A percentile compares a stretch with the other conserved stretches of the same genome.
phyloP scores from a whole-genome alignment of 2,888 invertebrate genomes.

The Cephus runcator region DNA sequence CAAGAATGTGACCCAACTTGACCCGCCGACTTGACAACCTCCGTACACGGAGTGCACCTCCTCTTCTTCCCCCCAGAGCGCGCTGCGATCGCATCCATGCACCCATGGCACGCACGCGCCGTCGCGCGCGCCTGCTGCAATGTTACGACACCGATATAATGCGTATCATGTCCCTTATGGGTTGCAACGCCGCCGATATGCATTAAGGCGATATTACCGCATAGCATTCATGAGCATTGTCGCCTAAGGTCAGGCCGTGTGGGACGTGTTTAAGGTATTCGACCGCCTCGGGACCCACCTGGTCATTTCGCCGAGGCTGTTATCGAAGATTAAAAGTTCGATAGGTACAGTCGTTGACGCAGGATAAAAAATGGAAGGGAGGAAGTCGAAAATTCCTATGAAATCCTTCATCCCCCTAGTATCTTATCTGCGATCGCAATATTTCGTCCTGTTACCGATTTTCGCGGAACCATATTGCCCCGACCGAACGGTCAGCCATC shows the following conservation, averaged over 20 bases:
- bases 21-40: constrained; percentile 23
- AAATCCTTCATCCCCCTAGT: not conserved
- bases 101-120: constrained; percentile 12
- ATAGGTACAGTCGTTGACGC: not conserved
- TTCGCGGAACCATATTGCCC: not conserved
- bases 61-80: constrained; percentile 19
- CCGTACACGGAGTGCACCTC: constrained; percentile 23
- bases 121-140: constrained; percentile 2
- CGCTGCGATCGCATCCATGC: constrained; percentile 10
- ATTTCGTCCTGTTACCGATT: not conserved
- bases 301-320: not conserved
- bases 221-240: not conserved
- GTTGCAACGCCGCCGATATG: constrained; percentile 14
- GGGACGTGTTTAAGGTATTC: not conserved
- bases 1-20: constrained; percentile 22
- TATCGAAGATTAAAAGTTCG: not conserved
- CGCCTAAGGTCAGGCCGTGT: not conserved
- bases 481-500: not conserved
- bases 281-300: not conserved
- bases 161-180: constrained; percentile 19
- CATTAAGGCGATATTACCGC: constrained; percentile 18
- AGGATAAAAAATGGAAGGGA: not conserved
- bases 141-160: constrained; percentile 29
- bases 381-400: not conserved
- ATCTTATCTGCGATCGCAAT: not conserved